These are phyloP conservation scores for Etheostoma nigrum DNA, from an alignment of 2,797 vertebrate genomes.

Conservation along the genomic window DNA sequence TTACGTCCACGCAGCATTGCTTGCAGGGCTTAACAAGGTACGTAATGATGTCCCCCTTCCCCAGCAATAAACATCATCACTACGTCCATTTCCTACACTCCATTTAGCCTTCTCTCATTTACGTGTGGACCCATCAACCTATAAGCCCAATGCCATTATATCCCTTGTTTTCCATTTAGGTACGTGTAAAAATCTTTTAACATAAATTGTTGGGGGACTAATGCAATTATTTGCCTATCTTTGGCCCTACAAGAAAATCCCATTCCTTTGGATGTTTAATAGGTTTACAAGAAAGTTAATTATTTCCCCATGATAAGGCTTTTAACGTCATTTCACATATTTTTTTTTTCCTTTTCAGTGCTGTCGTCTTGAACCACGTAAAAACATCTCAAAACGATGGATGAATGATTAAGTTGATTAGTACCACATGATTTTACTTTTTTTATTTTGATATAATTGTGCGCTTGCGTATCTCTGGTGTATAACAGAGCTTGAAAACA, in stretches of 20 bases:
- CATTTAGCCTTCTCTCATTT: constrained; percentile 73
- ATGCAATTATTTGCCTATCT: constrained; percentile 42
- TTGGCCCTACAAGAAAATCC: constrained; percentile 12
- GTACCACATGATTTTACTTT: neutral
- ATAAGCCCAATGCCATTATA: constrained; percentile 46
- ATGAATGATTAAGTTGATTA: constrained; percentile 27
- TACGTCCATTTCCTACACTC: constrained; percentile 73
- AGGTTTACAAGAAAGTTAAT: constrained; percentile 36
- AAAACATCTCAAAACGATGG: constrained; percentile 36
- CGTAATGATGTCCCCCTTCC: constrained; percentile 79
- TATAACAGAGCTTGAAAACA: neutral
- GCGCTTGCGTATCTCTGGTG: neutral
- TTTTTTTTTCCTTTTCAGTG: neutral
- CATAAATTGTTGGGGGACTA: constrained; percentile 46
- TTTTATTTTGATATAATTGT: neutral
- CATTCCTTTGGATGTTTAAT: constrained; percentile 36
- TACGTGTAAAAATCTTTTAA: constrained; percentile 36
- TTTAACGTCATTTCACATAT: constrained; percentile 37
- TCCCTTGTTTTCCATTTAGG: constrained; percentile 41
- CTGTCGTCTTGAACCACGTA: constrained; percentile 17
- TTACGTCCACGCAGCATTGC: constrained; percentile 69
- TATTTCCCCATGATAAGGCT: constrained; percentile 37
- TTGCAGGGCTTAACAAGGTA: constrained; percentile 81
- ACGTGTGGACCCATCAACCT: constrained; percentile 56
- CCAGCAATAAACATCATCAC: constrained; percentile 76